phyloP scores from a whole-genome alignment of 2,113 vertebrate species.

The Petrocephalus microphthalmus region DNA sequence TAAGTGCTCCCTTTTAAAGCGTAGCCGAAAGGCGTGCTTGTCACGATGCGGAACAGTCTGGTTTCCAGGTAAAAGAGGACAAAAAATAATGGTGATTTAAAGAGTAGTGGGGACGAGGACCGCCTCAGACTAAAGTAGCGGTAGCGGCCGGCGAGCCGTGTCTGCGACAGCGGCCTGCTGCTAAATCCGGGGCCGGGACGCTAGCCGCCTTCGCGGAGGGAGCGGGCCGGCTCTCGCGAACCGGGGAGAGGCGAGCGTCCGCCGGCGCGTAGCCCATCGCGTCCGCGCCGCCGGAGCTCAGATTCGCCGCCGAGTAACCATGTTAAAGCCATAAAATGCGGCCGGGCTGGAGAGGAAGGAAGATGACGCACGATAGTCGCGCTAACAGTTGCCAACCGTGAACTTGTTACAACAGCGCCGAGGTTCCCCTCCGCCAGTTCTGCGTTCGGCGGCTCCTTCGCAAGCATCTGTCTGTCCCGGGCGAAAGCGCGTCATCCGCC shows the following conservation, averaged over 20 bases:
- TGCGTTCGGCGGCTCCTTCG: conserved; percentile 10
- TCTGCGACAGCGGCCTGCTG: conserved; percentile 48
- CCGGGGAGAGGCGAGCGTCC: background rate
- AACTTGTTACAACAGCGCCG: conserved; percentile 24
- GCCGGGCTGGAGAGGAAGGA: conserved; percentile 13
- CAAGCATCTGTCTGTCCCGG: conserved; percentile 22
- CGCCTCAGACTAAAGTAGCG: conserved; percentile 54
- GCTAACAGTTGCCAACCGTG: conserved; percentile 16
- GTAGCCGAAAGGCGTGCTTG: conserved; percentile 32
- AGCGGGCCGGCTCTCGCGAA: conserved; percentile 45
- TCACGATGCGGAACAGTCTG: conserved; percentile 67
- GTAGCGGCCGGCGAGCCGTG: conserved; percentile 43
- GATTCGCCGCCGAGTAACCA: background rate
- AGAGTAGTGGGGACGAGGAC: conserved; percentile 58
- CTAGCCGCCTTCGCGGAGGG: conserved; percentile 27
- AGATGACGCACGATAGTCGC: conserved; percentile 11
- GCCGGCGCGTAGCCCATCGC: background rate
- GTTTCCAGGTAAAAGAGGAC: conserved; percentile 69
- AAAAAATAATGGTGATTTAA: conserved; percentile 4
- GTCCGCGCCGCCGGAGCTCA: background rate
- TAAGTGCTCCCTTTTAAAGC: background rate
- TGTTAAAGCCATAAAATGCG: conserved; percentile 18
- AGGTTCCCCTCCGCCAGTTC: conserved; percentile 28
- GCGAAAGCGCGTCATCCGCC: conserved; percentile 37
- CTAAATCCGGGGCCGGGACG: conserved; percentile 44